Percentiles rank a stretch among this genome's conserved stretches.
phyloP scores from a whole-genome alignment of 2,113 vertebrate genomes.

The Myanophis thanlyinensis region DNA sequence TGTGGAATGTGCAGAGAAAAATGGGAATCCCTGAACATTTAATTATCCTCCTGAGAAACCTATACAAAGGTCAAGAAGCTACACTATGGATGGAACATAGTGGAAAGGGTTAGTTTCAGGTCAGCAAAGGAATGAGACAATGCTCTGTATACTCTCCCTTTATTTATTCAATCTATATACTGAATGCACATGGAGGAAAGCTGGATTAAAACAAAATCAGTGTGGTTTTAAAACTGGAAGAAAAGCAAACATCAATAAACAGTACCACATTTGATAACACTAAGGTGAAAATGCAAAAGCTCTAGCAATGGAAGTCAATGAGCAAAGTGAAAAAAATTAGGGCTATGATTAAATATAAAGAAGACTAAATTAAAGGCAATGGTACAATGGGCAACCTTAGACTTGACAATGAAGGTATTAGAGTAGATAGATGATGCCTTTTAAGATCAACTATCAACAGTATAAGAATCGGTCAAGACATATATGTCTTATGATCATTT shows the following conservation, averaged over 20 bases:
- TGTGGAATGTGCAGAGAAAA: neutral
- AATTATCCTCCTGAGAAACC: neutral
- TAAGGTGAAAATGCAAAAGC: neutral
- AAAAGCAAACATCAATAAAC: neutral
- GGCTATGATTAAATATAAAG: neutral
- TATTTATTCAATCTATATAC: neutral
- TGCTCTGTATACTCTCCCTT: neutral
- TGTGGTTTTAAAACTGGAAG: neutral
- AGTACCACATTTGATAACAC: neutral
- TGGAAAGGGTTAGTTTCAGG: neutral
- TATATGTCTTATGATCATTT: neutral
- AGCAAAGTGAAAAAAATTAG: neutral
- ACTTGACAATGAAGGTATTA: neutral
- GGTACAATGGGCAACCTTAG: neutral
- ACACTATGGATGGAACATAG: neutral
- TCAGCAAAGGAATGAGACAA: neutral
- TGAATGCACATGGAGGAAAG: neutral
- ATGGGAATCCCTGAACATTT: neutral
- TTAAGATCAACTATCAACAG: neutral
- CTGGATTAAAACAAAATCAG: neutral
- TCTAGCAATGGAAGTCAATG: neutral
- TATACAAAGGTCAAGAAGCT: neutral
- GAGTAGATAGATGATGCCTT: neutral
- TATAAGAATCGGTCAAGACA: neutral
- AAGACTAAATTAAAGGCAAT: neutral